phyloP scores from a whole-genome alignment of 2,888 invertebrate species.

The Liopterus haemorrhoidalis region DNA sequence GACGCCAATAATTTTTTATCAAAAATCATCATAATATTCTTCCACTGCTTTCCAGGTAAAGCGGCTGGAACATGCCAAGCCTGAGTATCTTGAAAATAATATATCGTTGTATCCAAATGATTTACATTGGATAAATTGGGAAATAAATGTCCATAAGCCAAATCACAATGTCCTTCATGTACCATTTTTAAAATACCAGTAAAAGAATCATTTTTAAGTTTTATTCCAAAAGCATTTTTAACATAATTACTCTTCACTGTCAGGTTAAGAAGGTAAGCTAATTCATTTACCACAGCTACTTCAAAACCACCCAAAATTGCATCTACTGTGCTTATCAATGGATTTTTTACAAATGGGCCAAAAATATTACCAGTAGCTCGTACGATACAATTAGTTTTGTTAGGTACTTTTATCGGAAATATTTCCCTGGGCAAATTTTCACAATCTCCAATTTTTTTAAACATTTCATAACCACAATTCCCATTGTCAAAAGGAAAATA shows the following conservation, averaged over 20 bases:
- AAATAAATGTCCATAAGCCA: conserved; percentile 9
- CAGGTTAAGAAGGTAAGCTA: background rate
- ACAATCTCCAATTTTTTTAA: background rate
- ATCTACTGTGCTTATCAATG: background rate
- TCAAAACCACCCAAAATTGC: conserved; percentile 8
- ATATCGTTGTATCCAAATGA: conserved; percentile 12
- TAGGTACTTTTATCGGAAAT: conserved; percentile 13
- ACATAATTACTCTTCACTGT: background rate
- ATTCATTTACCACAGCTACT: conserved; percentile 7
- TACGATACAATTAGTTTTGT: background rate
- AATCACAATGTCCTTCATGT: conserved; percentile 8
- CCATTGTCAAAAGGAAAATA: conserved; percentile 10
- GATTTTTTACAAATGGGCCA: conserved; percentile 9
- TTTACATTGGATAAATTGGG: conserved; percentile 12
- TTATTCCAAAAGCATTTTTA: conserved; percentile 6
- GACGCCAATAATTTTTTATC: conserved; percentile 3
- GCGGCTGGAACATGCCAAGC: conserved; percentile 17
- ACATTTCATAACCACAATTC: conserved; percentile 5
- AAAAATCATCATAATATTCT: conserved; percentile 8
- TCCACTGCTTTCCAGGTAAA: conserved; percentile 10
- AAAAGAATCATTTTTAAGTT: conserved; percentile 11
- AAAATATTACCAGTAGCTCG: conserved; percentile 7
- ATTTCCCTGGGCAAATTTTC: background rate
- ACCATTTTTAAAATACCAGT: conserved; percentile 14
- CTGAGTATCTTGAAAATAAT: conserved; percentile 13